Evolutionary conservation across 2,888 invertebrate genomes (phyloP), one percentile per base, ranked within the genome.

Genomic region (Thumatha senex): DNA sequence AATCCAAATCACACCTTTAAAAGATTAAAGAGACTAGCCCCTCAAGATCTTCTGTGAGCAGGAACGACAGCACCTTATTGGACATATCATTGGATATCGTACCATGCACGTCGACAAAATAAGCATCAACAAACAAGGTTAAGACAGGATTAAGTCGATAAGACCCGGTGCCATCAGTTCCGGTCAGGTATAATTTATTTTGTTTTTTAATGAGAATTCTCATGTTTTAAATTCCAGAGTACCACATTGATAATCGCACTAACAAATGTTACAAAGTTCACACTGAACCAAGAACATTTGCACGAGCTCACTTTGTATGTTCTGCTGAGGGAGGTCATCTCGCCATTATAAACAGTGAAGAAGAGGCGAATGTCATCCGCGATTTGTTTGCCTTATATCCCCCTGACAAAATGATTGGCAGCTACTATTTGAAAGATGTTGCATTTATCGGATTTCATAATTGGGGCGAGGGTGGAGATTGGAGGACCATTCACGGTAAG

Each of bases 191-290:
- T 24, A 24, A 24, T 24, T 24, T 24, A 24, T 24, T 24, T 24
- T 2, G 2, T 24, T 24, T 24, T 24, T 24, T 24, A 24, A 24
- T 24, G 18, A 24, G 3, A 24, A 24, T 24, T 24, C 18, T 24
- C 18, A 24, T 24, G 3, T 24, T 24, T 4, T 5, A 4, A 24
- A 2, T 14, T 18, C n/a, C 12, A 82, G 82, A 55, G 12, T 82
- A 82, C 51, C 53, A 11, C 0, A 33, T 69, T 2, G 70, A 78
- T 7, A 5, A 41, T 0, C 52, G 68, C 1, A 80, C 81, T 0
- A 71, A 74, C 1, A 76, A 63, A 24, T 83, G 82, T 46, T 83
- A 83, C 61, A 82, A 83, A 54, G 76, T 79, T 61, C 81, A 82
- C 56, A 56, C 43, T 0, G 54, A 63, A 0, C 73, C 74, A 0